Conservation (phyloP, 2,113 vertebrate species). For the Pangasianodon gigas region DNA sequence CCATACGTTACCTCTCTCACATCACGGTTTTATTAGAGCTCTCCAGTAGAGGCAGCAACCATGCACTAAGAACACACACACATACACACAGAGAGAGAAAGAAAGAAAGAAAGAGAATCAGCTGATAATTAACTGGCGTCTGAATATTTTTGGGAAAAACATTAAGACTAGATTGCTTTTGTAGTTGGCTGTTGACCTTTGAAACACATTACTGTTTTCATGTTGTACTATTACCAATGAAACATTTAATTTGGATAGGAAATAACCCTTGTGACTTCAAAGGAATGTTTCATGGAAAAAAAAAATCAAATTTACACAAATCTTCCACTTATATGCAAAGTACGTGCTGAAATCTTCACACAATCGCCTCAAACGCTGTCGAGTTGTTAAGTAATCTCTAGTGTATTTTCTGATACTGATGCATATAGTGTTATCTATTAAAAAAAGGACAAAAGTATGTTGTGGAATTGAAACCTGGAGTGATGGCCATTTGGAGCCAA, state of each 20-base stretch:
- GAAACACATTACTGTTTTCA: constrained; percentile 22
- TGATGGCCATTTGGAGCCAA: not conserved
- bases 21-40: constrained; percentile 62
- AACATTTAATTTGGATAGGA: constrained; percentile 25
- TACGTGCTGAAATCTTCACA: not conserved
- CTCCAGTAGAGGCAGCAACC: constrained; percentile 45
- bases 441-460: not conserved
- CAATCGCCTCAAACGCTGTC: not conserved
- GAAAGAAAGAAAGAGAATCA: constrained; percentile 21
- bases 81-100: not conserved
- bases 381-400: not conserved
- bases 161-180: constrained; percentile 70
- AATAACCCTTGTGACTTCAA: constrained; percentile 27
- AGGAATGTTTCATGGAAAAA: not conserved
- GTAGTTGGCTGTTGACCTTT: constrained; percentile 66
- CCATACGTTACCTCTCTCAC: constrained; percentile 75
- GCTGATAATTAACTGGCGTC: constrained; percentile 77
- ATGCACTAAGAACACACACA: constrained; percentile 10
- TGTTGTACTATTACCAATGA: constrained; percentile 17
- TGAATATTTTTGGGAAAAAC: constrained; percentile 73
- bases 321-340: not conserved
- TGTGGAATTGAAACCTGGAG: not conserved
- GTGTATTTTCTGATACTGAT: not conserved
- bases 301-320: not conserved
- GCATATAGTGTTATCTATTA: not conserved